Base-by-base conservation (phyloP, 2,797 vertebrate species). In the Diplodus puntazzo region DNA sequence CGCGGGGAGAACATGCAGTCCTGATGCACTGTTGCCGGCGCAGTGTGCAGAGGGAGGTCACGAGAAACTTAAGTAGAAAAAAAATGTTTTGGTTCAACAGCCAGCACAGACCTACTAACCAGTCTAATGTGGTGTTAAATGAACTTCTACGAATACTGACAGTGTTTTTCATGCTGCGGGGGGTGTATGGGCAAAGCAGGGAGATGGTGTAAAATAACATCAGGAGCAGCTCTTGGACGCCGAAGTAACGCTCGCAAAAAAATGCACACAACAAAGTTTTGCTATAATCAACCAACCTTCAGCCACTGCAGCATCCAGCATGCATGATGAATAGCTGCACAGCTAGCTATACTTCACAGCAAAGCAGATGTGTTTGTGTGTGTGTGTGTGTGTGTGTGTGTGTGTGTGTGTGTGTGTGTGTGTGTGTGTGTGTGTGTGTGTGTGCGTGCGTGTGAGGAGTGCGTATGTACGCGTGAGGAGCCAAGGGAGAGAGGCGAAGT, bases 401-500 rank as follows among this genome's bases (percentile, higher is more conserved):
- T 46, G 79, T 63, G 62, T 70, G 71, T 73, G 66, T 50, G 70
- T 69, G 67, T 79, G 68, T 18, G 71, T 54, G 52, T 52, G 65
- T 66, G 74, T 49, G 70, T 92, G 87, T 84, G 84, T 67, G 61
- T 43, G 64, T 66, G 64, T 62, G 54, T 59, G 72, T 46, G 80
- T 69, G 64, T 75, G 73, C 67, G 70, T 49, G 70, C 48, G 65
- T 80, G 71, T 68, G 57, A 45, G 34, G 66, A 46, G 70, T 69
- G 67, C 76, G 75, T 30, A 83, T 30, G 81, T 53, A 83, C 58
- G 71, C 25, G 80, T 52, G 61, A 20, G 70, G 83, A 91, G 83
- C 88, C 85, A 79, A 83, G 88, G 88, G 89, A 93, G 80, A 69
- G 54, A 85, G 80, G 85, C 88, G 88, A 95, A 95, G 91, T 95